Percentiles rank a stretch among this genome's conserved stretches.
Conservation (phyloP, 1,140 invertebrate genomes). For the Gryon sp. region DNA sequence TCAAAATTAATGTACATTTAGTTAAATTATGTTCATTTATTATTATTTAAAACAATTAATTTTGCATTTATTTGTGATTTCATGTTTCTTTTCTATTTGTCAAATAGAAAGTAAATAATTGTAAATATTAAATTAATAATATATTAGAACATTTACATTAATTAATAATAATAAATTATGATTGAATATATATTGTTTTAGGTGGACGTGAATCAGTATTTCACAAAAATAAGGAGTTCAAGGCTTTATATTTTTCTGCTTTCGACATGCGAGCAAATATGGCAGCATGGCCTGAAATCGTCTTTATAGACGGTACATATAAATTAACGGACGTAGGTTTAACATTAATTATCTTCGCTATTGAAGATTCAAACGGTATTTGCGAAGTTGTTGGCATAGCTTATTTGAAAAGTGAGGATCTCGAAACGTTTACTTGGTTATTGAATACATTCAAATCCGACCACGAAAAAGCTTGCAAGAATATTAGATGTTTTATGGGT, state of each 20-base stretch:
- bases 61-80: too few relatives aligned
- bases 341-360: conserved; percentile 6
- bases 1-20: too few relatives aligned
- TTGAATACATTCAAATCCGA: conserved; percentile 9
- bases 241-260: conserved; percentile 26
- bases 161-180: too few relatives aligned
- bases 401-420: conserved; percentile 1
- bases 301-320: conserved; percentile 29
- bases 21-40: too few relatives aligned
- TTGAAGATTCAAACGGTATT: conserved; percentile 24
- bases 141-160: too few relatives aligned
- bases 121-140: too few relatives aligned
- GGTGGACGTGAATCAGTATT: too few relatives aligned
- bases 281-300: conserved; percentile 16
- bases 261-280: conserved; percentile 3
- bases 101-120: too few relatives aligned
- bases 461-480: background rate
- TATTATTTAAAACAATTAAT: too few relatives aligned
- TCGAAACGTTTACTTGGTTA: background rate
- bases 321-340: conserved; percentile 10
- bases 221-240: background rate
- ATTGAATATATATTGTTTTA: too few relatives aligned
- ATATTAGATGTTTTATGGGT: conserved; percentile 23
- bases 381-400: conserved; percentile 5
- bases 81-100: too few relatives aligned